Percentiles rank a stretch among this genome's conserved stretches.
phyloP scores from a whole-genome alignment of 2,888 invertebrate genomes.

The Linnaemya tessellans region DNA sequence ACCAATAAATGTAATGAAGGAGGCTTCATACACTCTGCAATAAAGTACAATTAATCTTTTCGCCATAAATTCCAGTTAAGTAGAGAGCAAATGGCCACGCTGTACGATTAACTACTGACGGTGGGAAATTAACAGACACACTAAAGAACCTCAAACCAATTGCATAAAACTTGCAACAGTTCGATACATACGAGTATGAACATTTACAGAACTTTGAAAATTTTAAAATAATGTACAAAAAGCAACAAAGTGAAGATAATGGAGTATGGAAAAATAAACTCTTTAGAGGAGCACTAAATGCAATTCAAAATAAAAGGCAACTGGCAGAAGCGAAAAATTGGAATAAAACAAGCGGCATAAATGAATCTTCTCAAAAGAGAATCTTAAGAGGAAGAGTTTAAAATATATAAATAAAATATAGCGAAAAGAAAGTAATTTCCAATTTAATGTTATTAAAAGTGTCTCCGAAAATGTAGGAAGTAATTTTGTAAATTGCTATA shows the following conservation, averaged over 20 bases:
- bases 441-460: no score
- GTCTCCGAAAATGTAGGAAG: no score
- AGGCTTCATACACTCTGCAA: conserved; percentile 40
- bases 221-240: conserved; percentile 52
- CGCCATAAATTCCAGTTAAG: conserved; percentile 72
- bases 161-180: conserved; percentile 25
- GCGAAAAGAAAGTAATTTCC: no score
- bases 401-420: neutral
- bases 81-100: neutral
- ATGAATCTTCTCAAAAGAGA: neutral
- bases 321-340: no score
- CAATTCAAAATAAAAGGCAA: conserved; percentile 13
- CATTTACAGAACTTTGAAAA: conserved; percentile 18
- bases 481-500: no score
- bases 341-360: conserved; percentile 11
- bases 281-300: conserved; percentile 21
- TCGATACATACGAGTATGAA: conserved; percentile 21
- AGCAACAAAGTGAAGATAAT: conserved; percentile 18
- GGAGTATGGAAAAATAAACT: neutral
- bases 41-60: conserved; percentile 73
- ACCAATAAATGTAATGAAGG: conserved; percentile 16
- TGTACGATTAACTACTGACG: conserved; percentile 36
- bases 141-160: conserved; percentile 30
- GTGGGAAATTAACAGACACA: conserved; percentile 55
- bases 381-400: neutral